Evolutionary conservation across 2,797 vertebrate species (phyloP).

Genomic region (Myripristis murdjan): DNA sequence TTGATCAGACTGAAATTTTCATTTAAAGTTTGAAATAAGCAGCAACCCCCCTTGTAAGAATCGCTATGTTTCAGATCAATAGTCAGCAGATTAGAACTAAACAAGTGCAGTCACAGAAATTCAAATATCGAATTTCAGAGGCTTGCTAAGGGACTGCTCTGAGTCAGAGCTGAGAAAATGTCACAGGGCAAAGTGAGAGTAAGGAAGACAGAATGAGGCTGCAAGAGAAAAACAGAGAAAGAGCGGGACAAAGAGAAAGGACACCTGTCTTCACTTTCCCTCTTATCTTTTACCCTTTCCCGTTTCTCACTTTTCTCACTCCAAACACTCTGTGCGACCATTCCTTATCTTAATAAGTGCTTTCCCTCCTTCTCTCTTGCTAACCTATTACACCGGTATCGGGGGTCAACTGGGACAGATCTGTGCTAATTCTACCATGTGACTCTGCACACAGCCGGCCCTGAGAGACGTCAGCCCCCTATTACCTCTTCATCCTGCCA

Average conservation of each 20-base stretch:
- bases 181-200: slow-evolving; percentile 46
- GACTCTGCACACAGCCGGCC: slow-evolving; percentile 25
- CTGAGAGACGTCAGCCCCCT: slow-evolving; percentile 40
- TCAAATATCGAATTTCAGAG: slow-evolving; percentile 74
- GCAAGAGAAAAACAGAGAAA: not conserved
- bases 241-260: slow-evolving; percentile 13
- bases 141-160: slow-evolving; percentile 35
- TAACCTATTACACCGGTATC: slow-evolving; percentile 30
- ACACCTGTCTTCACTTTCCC: slow-evolving; percentile 24
- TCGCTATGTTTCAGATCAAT: slow-evolving; percentile 85
- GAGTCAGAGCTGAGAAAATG: slow-evolving; percentile 63
- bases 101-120: slow-evolving; percentile 84
- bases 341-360: slow-evolving; percentile 25
- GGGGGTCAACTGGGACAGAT: slow-evolving; percentile 41
- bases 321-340: slow-evolving; percentile 15
- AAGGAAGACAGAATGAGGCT: slow-evolving; percentile 36
- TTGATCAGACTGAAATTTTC: slow-evolving; percentile 81
- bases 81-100: slow-evolving; percentile 88
- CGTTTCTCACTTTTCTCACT: slow-evolving; percentile 23
- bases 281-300: slow-evolving; percentile 19
- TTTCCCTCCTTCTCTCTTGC: slow-evolving; percentile 27
- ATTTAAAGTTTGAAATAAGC: slow-evolving; percentile 85
- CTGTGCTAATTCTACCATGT: slow-evolving; percentile 44
- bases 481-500: slow-evolving; percentile 50
- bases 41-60: slow-evolving; percentile 76